Percentiles rank a stretch among this genome's conserved stretches.
These are phyloP conservation scores for Onychomys arenicola DNA, from an alignment of 2,797 vertebrate genomes.

Conservation along the genomic window DNA sequence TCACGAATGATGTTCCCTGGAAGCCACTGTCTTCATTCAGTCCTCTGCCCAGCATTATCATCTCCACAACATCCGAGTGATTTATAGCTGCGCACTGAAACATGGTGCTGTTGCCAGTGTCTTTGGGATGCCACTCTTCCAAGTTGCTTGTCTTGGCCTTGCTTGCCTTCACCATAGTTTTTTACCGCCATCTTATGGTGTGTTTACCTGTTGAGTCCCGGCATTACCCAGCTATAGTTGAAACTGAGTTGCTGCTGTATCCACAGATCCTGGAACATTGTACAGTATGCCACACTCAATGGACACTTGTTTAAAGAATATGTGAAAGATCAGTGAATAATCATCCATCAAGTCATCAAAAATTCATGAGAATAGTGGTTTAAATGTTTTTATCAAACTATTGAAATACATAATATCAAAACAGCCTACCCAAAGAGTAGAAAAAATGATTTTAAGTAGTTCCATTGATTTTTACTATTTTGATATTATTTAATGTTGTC, in stretches of 20 bases:
- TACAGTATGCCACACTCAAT: neutral
- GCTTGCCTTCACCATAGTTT: neutral
- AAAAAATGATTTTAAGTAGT: neutral
- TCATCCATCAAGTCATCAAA: neutral
- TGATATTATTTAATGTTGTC: neutral
- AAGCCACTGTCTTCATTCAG: neutral
- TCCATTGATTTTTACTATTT: constrained; percentile 18
- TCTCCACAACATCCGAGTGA: neutral
- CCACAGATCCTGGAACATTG: neutral
- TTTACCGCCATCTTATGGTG: neutral
- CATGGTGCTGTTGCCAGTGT: neutral
- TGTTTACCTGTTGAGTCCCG: neutral
- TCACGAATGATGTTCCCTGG: neutral
- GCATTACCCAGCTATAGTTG: neutral
- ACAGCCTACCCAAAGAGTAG: neutral
- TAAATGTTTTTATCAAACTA: neutral
- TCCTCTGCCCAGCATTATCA: accelerated
- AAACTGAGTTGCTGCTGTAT: neutral
- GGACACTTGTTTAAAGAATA: neutral
- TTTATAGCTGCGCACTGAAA: neutral
- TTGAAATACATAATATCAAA: neutral
- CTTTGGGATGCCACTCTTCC: neutral
- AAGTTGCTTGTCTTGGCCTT: neutral
- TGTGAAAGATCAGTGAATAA: neutral
- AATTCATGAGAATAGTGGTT: neutral